Evolutionary conservation across 2,888 invertebrate genomes (phyloP), one percentile per base, ranked within the genome.

Genomic region (Embidobia sp.): DNA sequence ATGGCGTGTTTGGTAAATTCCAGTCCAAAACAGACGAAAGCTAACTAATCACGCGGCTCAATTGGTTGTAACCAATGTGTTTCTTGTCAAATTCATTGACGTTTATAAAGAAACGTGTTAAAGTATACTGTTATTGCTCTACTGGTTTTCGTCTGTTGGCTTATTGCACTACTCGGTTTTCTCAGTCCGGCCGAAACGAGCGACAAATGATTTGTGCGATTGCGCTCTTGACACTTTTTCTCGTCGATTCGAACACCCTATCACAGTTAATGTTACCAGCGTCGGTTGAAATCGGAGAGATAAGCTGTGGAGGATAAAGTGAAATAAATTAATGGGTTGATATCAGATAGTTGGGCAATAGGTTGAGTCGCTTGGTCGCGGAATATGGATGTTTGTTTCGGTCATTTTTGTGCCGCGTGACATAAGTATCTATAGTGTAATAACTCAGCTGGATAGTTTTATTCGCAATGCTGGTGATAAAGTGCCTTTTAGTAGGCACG

Each of bases 311-410:
- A 57, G 22, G 33, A 33, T 29, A 44, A 57, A 59, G 19, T 26
- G 48, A 48, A 37, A 61, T 59, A 46, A 59, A 59, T 59, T 59
- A 59, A 26, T 35, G 7, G 40, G 42, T 18, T 33, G 19, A 51
- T 27, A 55, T 11, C 29, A 16, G 29, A 4, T 22, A 40, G 46
- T 59, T 59, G 46, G 33, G 59, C 35, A 59, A 59, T 46, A 35
- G 46, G 46, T 29, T n/a, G n/a, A n/a, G n/a, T n/a, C n/a, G 46
- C 7, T 35, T 29, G 61, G 42, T 5, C 13, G 46, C 16, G 35
- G 42, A 29, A 19, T 44, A n/a, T 40, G 27, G 33, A 48, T 27
- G 49, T 63, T 63, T 49, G 40, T 49, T 40, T 49, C 6, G 19
- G 10, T 10, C 8, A 61, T 48, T 61, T 61, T 61, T 61, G 2